Conservation (phyloP, 2,113 vertebrate genomes). For the Salvelinus namaycush region DNA sequence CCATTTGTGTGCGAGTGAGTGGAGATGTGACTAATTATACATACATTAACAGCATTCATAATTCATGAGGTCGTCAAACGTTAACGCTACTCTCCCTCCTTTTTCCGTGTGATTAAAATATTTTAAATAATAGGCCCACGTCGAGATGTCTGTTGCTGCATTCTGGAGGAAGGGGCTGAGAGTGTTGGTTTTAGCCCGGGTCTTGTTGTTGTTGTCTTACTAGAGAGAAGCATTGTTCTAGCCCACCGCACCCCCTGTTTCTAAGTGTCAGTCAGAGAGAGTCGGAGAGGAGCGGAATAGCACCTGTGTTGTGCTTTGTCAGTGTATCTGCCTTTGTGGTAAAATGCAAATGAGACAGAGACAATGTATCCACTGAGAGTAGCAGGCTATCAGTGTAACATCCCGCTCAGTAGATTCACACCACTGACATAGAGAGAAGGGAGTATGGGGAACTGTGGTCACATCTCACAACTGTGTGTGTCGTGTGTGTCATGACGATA, state of each 20-base stretch:
- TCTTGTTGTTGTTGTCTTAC: conserved; percentile 55
- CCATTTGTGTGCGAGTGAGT: conserved; percentile 67
- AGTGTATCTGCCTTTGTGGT: conserved; percentile 34
- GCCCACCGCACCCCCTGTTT: conserved; percentile 34
- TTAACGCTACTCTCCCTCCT: conserved; percentile 68
- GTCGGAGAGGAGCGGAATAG: conserved; percentile 22
- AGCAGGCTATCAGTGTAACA: conserved; percentile 13
- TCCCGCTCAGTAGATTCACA: conserved; percentile 18
- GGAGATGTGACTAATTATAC: conserved; percentile 79
- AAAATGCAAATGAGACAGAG: conserved; percentile 49
- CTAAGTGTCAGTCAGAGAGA: conserved; percentile 33
- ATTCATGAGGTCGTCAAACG: conserved; percentile 73
- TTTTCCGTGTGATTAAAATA: conserved; percentile 77
- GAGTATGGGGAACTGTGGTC: conserved; percentile 31
- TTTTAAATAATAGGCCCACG: conserved; percentile 71
- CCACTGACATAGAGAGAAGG: conserved; percentile 13
- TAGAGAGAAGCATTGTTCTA: conserved; percentile 46
- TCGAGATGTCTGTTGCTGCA: conserved; percentile 64
- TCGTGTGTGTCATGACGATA: neutral
- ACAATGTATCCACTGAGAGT: conserved; percentile 37
- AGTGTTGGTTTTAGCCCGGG: conserved; percentile 62
- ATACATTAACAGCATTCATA: conserved; percentile 77
- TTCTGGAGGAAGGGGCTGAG: conserved; percentile 62
- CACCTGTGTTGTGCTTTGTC: conserved; percentile 45
- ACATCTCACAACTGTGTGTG: conserved; percentile 56